Conservation (phyloP, 2,113 vertebrate species). For the Halcyon malimbica region DNA sequence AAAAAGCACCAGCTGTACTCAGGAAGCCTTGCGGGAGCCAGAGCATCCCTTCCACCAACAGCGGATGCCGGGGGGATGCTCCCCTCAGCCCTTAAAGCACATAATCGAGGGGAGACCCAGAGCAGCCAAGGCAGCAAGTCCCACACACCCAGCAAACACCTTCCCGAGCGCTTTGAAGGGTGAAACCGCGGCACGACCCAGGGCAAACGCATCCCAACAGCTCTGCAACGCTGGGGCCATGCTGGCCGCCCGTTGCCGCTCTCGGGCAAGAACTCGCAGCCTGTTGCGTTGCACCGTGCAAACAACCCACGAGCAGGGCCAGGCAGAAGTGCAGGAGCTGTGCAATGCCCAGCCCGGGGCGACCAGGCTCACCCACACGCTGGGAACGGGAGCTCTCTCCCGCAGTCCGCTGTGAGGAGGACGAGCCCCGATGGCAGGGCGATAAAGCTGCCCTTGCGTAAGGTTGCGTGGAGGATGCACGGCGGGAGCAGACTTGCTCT, state of each 20-base stretch:
- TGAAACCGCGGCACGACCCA: rapidly evolving
- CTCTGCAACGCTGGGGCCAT: rapidly evolving
- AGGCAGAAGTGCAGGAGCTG: not conserved
- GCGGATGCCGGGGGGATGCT: rapidly evolving
- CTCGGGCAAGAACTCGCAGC: not conserved
- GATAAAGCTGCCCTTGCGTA: constrained; percentile 42
- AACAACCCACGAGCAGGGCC: not conserved
- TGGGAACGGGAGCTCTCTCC: not conserved
- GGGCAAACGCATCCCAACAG: rapidly evolving
- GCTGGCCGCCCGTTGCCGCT: not conserved
- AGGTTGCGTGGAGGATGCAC: not conserved
- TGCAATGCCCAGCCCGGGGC: constrained; percentile 13
- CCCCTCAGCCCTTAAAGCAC: not conserved
- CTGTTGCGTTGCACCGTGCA: not conserved
- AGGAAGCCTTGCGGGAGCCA: rapidly evolving
- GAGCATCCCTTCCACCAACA: not conserved
- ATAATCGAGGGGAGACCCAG: rapidly evolving
- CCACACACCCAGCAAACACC: not conserved
- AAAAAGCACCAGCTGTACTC: rapidly evolving
- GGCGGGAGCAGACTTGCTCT: constrained; percentile 52
- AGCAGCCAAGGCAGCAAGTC: not conserved
- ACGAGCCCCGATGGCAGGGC: not conserved
- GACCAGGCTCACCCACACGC: not conserved
- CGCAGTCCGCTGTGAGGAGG: not conserved
- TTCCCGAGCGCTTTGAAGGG: rapidly evolving